Base-by-base conservation (phyloP, 2,797 vertebrate genomes). In the Gallinago stenura region DNA sequence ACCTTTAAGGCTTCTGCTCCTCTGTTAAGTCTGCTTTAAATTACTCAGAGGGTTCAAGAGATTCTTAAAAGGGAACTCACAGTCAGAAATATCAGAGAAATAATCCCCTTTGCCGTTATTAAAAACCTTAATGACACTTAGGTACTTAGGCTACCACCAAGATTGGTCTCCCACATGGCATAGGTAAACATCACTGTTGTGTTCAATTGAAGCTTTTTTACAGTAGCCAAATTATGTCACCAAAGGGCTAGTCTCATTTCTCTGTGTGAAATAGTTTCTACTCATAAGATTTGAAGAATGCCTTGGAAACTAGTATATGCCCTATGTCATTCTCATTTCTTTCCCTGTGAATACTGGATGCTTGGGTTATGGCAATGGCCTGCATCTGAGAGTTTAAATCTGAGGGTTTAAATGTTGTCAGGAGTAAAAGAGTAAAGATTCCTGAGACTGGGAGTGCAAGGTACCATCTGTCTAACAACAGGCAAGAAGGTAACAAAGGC, bases 401-500 rank as follows among this genome's bases (percentile, higher is more conserved):
- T 71, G 17, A 7, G 28, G 5, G 9, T 26, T 87, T 78, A 37
- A 31, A 31, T 33, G 7, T 14, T 56, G 7, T 20, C 28, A 31
- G 25, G 10, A 75, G 6, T 28, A 58, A 89, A 68, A 87, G 2
- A 76, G 6, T 51, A 43, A 70, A 37, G 28, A 58, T 51, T 70
- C 35, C 21, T 64, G 15, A 71, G 15, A 45, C 2, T 31, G 17
- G 9, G 5, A 78, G 6, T 60, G 10, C 43, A 68, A 89, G 19
- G 10, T 39, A 8, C 4, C 7, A 24, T 25, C 20, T 35, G 25
- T 56, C 33, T 72, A 62, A 51, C 6, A 84, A 48, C 0, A 0
- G 25, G 3, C 22, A 83, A 77, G 22, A 81, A 73, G 21, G 9
- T 45, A 10, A 33, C 56, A 20, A 82, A 66, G 41, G n/a, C 48